Evolutionary conservation across 1,140 invertebrate species (phyloP), one percentile per base, ranked within the genome.

Genomic region (Neodiprion pinetum): DNA sequence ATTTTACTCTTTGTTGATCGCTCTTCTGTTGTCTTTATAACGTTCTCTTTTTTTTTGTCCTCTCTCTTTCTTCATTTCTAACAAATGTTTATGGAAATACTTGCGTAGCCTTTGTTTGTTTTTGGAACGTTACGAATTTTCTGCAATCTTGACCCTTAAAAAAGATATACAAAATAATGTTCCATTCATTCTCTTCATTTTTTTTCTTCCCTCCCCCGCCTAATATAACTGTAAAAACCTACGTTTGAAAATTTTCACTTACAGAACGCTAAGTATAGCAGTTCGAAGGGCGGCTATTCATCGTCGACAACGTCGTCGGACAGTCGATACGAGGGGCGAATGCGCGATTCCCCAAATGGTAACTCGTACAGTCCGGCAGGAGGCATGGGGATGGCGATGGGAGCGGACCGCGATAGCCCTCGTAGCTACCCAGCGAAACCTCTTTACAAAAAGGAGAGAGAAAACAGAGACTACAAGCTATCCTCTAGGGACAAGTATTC

Each of bases 401-500:
- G 84, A 75, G 78, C 88, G 72, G 92, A 95, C 82, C 89, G 92
- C 80, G 93, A 94, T 80, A 90, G 93, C 86, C 90, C 91, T 73
- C 86, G 88, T 61, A 87, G 79, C 77, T 95, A 96, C 88, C 91
- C 92, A 83, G 92, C 93, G 85, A 95, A 95, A 89, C 94, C 89
- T 94, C 95, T 90, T 87, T 95, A 87, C 93, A 95, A 96, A 89
- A 95, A 95, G 92, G 95, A 96, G 93, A 95, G 95, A 93, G 96
- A 96, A 92, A 93, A 92, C 91, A 94, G 92, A 95, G 93, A 95
- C 91, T 96, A 95, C 88, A 96, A 95, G 90, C 91, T 89, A 88
- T 89, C 92, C 89, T 93, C 92, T 90, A 94, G 94, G 89, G 95
- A 95, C 90, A 95, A 95, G 92, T 94, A 94, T 93, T 91, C 92